phyloP scores from a whole-genome alignment of 2,888 invertebrate genomes.

The Buathra laborator region DNA sequence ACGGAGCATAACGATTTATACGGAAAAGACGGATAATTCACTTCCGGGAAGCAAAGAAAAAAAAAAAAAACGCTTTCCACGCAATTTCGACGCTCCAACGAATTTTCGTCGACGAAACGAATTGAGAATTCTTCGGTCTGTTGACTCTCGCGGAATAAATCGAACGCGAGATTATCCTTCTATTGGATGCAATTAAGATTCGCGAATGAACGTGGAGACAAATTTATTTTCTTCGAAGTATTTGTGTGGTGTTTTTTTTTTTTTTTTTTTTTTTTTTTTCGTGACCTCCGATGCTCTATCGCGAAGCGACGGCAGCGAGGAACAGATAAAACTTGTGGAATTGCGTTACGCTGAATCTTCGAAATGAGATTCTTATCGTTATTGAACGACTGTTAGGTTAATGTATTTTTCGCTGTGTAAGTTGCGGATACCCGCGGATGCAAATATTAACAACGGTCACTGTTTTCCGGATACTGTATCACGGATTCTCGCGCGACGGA shows the following conservation, averaged over 20 bases:
- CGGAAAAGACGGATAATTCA: neutral
- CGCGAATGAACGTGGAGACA: neutral
- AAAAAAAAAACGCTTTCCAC: neutral
- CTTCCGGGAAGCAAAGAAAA: neutral
- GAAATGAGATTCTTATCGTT: slow-evolving; percentile 14
- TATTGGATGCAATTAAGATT: neutral
- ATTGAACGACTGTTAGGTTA: neutral
- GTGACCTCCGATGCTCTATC: neutral
- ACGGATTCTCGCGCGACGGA: neutral
- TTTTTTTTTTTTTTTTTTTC: neutral
- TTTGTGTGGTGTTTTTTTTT: neutral
- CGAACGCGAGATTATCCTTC: neutral
- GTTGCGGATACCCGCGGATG: neutral
- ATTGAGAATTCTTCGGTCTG: neutral
- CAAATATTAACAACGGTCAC: neutral
- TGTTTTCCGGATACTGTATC: neutral
- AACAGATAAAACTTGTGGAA: neutral
- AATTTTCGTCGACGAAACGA: neutral
- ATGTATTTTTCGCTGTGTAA: neutral
- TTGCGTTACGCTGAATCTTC: neutral
- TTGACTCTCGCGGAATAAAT: neutral
- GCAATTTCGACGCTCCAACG: neutral
- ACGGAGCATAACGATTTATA: neutral
- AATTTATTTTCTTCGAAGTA: neutral
- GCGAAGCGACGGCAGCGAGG: neutral